Conservation (phyloP, 2,888 invertebrate species). For the Orthonevra nobilis region DNA sequence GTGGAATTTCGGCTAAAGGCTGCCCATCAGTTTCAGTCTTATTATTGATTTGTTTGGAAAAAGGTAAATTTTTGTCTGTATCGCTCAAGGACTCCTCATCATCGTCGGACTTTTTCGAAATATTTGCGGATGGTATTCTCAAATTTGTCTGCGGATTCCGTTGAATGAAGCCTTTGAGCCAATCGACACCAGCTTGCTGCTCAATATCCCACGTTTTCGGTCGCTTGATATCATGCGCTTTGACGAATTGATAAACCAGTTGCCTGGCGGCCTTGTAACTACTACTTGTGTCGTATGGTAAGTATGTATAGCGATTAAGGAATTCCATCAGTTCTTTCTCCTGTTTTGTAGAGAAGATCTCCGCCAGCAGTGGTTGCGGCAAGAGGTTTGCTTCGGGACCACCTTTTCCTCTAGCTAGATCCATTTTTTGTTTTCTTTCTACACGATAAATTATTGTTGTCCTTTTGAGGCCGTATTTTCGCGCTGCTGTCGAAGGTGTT, state of each 20-base stretch:
- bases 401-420: constrained; percentile 16
- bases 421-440: constrained; percentile 57
- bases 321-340: constrained; percentile 61
- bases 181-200: constrained; percentile 52
- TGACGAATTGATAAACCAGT: constrained; percentile 62
- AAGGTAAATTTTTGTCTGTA: neutral
- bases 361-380: constrained; percentile 34
- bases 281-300: constrained; percentile 62
- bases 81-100: neutral
- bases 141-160: constrained; percentile 56
- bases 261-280: constrained; percentile 59
- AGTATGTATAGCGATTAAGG: constrained; percentile 57
- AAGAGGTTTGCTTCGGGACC: neutral
- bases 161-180: constrained; percentile 51
- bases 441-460: constrained; percentile 66
- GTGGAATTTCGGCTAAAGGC: neutral
- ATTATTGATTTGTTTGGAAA: constrained; percentile 7
- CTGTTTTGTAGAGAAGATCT: constrained; percentile 48
- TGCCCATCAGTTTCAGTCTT: constrained; percentile 35
- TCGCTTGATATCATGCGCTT: constrained; percentile 54
- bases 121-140: constrained; percentile 12
- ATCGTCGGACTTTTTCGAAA: neutral
- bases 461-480: constrained; percentile 60
- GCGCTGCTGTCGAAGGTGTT: constrained; percentile 59
- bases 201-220: constrained; percentile 58